These are phyloP conservation scores for Plusia festucae DNA, from an alignment of 2,888 invertebrate genomes.

Conservation along the genomic window DNA sequence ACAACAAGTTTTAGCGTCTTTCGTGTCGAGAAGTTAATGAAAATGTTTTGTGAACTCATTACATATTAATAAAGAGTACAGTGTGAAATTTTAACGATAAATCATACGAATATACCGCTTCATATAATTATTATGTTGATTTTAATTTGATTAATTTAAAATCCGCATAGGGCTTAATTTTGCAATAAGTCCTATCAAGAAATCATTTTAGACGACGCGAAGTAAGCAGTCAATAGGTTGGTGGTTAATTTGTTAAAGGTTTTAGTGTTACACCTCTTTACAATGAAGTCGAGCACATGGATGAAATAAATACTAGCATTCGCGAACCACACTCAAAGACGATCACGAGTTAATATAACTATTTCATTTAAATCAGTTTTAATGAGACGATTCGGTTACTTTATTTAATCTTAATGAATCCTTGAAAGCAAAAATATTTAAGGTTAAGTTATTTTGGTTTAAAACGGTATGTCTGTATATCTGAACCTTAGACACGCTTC, in stretches of 20 bases:
- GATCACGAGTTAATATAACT: too few relatives aligned
- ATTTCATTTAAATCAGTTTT: too few relatives aligned
- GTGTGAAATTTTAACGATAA: conserved; percentile 28
- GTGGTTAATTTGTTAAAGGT: too few relatives aligned
- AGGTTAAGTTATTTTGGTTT: neutral
- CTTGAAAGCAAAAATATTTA: neutral
- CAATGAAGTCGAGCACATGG: too few relatives aligned
- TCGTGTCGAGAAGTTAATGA: conserved; percentile 68
- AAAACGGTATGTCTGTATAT: neutral
- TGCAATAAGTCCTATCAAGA: too few relatives aligned
- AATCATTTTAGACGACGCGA: too few relatives aligned
- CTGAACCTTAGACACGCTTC: neutral
- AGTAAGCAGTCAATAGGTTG: too few relatives aligned
- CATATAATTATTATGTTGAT: neutral
- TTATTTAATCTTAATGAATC: neutral
- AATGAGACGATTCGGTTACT: too few relatives aligned
- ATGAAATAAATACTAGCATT: too few relatives aligned
- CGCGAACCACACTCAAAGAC: too few relatives aligned
- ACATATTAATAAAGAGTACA: conserved; percentile 61
- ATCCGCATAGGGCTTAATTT: too few relatives aligned
- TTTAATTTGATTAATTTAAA: too few relatives aligned
- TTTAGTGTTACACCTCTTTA: neutral
- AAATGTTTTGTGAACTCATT: conserved; percentile 68
- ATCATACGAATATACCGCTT: neutral
- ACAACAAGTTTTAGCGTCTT: conserved; percentile 66